Evolutionary conservation across 1,140 invertebrate genomes (phyloP), one percentile per base, ranked within the genome.

Genomic region (Plodia interpunctella): DNA sequence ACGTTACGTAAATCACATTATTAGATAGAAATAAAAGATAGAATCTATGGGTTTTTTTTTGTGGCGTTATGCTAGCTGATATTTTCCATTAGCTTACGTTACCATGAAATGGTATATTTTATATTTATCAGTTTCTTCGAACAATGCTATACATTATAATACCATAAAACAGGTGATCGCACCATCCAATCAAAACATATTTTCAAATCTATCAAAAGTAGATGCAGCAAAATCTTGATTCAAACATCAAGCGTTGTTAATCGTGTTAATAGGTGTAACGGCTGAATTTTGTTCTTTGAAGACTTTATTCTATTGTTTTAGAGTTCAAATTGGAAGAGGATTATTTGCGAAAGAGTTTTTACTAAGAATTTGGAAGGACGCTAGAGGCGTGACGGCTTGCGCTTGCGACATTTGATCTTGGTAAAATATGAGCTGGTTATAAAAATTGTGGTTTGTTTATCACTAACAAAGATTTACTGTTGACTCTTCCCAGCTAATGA

Each of bases 341-440:
- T 20, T 17, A 30, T 65, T 44, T 44, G 15, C 38, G 38, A 44
- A 44, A 72, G 54, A 62, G 64, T 65, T 65, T 68, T 70, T 75
- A 56, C 63, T 44, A 44, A 55, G 52, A 51, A 65, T 66, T 71
- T 65, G 66, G 72, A 76, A 79, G 76, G 76, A 76, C 72, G 66
- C 66, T 60, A 68, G 57, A 50, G n/a, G 59, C 74, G 76, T 74
- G 68, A 76, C 74, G 71, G 18, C 20, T 1, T 32, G 30, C 6
- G 51, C 52, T 69, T 68, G 65, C 67, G 59, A 76, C 56, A 57
- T 21, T 38, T 57, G 17, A 21, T 57, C 32, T 57, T 57, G 56
- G 38, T 21, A 50, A 57, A 44, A 17, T 28, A 55, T 55, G 54
- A 55, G 30, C 13, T 35, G 54, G 0, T 44, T 44, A 15, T n/a